Conservation (phyloP, 2,797 vertebrate genomes). For the Florisuga fusca region DNA sequence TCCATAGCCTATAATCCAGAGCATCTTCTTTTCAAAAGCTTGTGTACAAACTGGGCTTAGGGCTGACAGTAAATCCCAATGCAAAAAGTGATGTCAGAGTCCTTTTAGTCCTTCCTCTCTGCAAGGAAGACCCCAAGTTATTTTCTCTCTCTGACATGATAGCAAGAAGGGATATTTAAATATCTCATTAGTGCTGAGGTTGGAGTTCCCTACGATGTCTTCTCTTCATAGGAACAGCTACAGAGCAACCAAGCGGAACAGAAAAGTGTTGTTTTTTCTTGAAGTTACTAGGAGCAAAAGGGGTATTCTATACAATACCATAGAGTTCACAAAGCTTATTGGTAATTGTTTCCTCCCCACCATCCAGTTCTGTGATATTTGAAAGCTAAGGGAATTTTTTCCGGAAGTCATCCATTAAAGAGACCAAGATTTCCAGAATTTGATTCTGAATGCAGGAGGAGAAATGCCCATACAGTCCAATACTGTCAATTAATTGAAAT, state of each 20-base stretch:
- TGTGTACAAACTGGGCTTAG: neutral
- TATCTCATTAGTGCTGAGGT: neutral
- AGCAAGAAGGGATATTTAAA: neutral
- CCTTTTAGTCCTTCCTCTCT: neutral
- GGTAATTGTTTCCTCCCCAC: neutral
- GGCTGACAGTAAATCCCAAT: neutral
- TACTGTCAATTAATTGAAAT: neutral
- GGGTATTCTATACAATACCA: neutral
- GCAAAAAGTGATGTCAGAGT: neutral
- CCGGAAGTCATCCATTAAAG: neutral
- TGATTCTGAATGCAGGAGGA: neutral
- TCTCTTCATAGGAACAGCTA: neutral
- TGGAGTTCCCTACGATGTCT: neutral
- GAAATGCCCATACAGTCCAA: neutral
- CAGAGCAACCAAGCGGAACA: neutral
- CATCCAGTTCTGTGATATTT: neutral
- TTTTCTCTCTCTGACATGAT: neutral
- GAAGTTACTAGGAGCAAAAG: neutral
- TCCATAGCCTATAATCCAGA: neutral
- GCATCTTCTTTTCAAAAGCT: neutral
- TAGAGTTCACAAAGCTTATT: neutral
- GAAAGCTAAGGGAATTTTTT: neutral
- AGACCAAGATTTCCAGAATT: neutral
- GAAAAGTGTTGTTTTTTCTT: neutral
- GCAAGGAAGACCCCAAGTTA: neutral